A percentile compares a stretch with the other conserved stretches of the same genome.
phyloP scores from a whole-genome alignment of 2,113 vertebrate genomes.

The Pygoscelis adeliae region DNA sequence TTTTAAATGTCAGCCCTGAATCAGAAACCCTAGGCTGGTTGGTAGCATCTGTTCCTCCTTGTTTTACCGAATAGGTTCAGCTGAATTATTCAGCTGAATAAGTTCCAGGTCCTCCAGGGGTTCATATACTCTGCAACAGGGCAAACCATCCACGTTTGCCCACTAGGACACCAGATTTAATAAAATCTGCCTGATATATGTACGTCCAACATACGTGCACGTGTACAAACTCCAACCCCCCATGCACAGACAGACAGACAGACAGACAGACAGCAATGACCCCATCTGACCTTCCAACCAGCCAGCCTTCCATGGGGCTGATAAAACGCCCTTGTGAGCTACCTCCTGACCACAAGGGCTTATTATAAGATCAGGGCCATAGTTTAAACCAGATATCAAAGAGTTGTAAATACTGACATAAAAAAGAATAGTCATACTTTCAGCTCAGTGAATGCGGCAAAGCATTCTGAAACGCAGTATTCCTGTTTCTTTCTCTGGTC shows the following conservation, averaged over 20 bases:
- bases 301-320: not conserved
- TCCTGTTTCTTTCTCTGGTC: not conserved
- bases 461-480: not conserved
- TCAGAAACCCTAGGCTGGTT: not conserved
- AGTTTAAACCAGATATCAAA: not conserved
- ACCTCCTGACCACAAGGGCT: not conserved
- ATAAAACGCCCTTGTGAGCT: not conserved
- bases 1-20: not conserved
- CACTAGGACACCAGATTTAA: not conserved
- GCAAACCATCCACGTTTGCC: not conserved
- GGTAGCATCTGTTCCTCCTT: not conserved
- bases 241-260: not conserved
- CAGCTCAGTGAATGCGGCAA: not conserved
- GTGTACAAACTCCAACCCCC: not conserved
- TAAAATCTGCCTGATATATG: not conserved
- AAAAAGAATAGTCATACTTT: not conserved
- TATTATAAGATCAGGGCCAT: not conserved
- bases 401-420: not conserved
- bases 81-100: no score
- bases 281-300: not conserved
- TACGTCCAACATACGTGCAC: fast-evolving
- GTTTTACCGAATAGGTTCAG: not conserved
- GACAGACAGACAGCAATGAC: not conserved
- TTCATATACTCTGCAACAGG: not conserved
- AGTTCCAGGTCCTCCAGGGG: not conserved